phyloP scores from a whole-genome alignment of 1,140 invertebrate species.

The Uloborus diversus region DNA sequence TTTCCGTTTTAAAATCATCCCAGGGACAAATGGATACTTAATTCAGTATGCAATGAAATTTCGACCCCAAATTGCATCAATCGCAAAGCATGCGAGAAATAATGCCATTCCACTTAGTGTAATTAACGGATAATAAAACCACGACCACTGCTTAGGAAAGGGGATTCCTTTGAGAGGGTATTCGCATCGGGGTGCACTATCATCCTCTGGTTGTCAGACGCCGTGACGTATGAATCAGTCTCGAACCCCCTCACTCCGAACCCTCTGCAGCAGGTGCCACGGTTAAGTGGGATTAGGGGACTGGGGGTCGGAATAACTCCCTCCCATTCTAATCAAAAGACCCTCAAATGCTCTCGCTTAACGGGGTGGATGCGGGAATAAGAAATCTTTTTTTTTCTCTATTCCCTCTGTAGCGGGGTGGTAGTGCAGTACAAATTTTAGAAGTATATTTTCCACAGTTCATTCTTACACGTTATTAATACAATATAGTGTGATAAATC shows the following conservation, averaged over 20 bases:
- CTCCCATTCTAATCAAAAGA: constrained; percentile 51
- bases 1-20: too few relatives aligned
- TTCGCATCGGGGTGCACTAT: background rate
- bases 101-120: constrained; percentile 48
- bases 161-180: background rate
- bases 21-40: too few relatives aligned
- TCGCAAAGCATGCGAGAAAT: too few relatives aligned
- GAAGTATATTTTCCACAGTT: too few relatives aligned
- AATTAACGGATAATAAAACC: constrained; percentile 55
- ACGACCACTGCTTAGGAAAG: constrained; percentile 7
- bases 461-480: too few relatives aligned
- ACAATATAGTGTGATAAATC: too few relatives aligned
- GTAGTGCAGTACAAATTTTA: too few relatives aligned
- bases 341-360: constrained; percentile 40
- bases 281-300: constrained; percentile 53
- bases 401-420: too few relatives aligned
- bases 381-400: constrained; percentile 4
- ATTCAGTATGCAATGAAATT: too few relatives aligned
- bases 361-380: constrained; percentile 17
- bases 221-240: constrained; percentile 53
- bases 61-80: too few relatives aligned
- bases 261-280: constrained; percentile 52
- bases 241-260: background rate
- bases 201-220: constrained; percentile 46
- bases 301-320: constrained; percentile 4